Evolutionary conservation across 1,140 invertebrate species (phyloP).

Genomic region (Drosophila littoralis): DNA sequence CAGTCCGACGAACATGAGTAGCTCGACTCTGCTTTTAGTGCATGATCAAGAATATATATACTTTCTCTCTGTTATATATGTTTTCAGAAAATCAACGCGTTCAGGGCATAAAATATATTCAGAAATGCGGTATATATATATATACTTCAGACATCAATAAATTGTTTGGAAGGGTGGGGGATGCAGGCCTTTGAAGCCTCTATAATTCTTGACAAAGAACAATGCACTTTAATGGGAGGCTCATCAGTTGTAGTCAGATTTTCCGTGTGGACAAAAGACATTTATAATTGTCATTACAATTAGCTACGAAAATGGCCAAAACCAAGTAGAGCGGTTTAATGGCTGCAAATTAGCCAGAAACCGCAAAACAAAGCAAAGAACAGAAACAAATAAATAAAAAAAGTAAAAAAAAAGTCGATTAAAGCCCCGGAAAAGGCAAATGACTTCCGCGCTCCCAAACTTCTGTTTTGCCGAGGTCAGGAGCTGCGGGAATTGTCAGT

Average conservation of each 20-base stretch:
- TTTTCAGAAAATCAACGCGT: too few species aligned
- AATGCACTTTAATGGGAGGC: conserved; percentile 14
- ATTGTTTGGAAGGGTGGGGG: too few species aligned
- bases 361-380: conserved; percentile 38
- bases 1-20: too few species aligned
- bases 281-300: conserved; percentile 51
- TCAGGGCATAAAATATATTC: too few species aligned
- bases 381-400: conserved; percentile 11
- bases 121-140: too few species aligned
- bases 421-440: conserved; percentile 49
- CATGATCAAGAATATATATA: too few species aligned
- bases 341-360: conserved; percentile 53
- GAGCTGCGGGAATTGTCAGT: conserved; percentile 51
- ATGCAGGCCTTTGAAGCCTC: too few species aligned
- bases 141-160: too few species aligned
- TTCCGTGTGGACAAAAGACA: conserved; percentile 7
- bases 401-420: conserved; percentile 21
- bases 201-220: background rate
- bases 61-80: too few species aligned
- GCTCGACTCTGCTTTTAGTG: too few species aligned
- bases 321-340: conserved; percentile 51
- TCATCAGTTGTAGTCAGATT: conserved; percentile 23
- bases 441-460: conserved; percentile 42
- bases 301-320: conserved; percentile 28
- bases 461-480: conserved; percentile 11